A percentile compares a stretch with the other conserved stretches of the same genome.
Evolutionary conservation across 2,797 vertebrate species (phyloP).

Genomic region (Emydoidea blandingii): DNA sequence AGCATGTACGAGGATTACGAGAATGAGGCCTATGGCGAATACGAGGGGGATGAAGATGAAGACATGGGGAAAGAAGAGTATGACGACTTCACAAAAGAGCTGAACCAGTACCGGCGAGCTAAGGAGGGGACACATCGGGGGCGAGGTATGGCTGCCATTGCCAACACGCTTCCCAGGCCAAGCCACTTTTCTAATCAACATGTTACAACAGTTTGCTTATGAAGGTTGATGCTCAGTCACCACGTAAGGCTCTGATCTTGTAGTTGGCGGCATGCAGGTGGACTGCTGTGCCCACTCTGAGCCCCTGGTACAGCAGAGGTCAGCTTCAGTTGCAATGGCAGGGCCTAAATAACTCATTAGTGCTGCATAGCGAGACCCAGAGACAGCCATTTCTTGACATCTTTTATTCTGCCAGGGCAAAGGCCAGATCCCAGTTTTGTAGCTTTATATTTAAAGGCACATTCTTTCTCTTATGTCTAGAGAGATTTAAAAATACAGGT

Average conservation of each 20-base stretch:
- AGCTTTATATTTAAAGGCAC: fast-evolving
- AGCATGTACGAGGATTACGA: constrained; percentile 92
- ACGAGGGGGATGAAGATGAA: constrained; percentile 88
- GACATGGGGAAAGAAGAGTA: constrained; percentile 92
- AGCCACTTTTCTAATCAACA: not conserved
- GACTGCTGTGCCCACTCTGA: too few species aligned
- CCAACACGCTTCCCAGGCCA: not conserved
- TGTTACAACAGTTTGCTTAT: not conserved
- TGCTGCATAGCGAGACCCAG: fast-evolving
- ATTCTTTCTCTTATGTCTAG: fast-evolving
- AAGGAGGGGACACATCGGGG: constrained; percentile 88
- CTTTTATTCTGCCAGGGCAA: fast-evolving
- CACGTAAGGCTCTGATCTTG: not conserved
- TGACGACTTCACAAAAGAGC: constrained; percentile 94
- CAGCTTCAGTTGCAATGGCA: not conserved
- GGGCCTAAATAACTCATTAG: not conserved
- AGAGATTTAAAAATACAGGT: fast-evolving
- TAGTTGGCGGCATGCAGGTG: not conserved
- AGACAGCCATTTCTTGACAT: fast-evolving
- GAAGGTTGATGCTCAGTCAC: not conserved
- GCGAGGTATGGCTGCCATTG: constrained; percentile 58
- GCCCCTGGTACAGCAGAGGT: not conserved
- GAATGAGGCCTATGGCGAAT: constrained; percentile 89
- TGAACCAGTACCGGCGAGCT: constrained; percentile 93
- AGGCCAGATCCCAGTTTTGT: not conserved